phyloP scores from a whole-genome alignment of 2,113 vertebrate genomes.

The Pogona vitticeps region DNA sequence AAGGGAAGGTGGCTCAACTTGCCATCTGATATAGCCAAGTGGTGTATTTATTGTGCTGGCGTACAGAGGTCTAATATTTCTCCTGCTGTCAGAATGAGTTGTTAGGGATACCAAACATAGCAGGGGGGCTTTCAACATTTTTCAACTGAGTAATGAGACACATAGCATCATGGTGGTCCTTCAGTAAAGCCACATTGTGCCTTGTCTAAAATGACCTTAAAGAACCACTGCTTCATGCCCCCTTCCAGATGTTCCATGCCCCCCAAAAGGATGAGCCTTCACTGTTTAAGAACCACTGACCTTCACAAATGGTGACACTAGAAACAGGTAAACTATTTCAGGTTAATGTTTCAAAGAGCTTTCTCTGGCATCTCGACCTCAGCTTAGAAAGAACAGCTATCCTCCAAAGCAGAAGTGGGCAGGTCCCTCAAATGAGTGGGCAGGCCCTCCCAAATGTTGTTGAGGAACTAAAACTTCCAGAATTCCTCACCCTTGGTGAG shows the following conservation, averaged over 20 bases:
- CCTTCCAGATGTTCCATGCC: too few relatives aligned
- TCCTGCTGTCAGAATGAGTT: neutral
- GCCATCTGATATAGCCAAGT: neutral
- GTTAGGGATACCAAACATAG: neutral
- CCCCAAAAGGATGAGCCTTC: neutral
- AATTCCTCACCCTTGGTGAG: too few relatives aligned
- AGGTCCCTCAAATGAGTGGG: too few relatives aligned
- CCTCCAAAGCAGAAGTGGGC: too few relatives aligned
- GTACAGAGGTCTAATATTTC: too few relatives aligned
- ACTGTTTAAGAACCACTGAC: neutral
- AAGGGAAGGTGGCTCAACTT: neutral
- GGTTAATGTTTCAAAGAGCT: neutral
- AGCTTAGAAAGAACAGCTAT: neutral
- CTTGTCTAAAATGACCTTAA: neutral
- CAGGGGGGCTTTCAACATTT: neutral
- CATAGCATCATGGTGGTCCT: neutral
- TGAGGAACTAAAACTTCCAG: too few relatives aligned
- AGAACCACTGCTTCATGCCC: neutral
- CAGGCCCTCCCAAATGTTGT: too few relatives aligned
- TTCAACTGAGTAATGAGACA: neutral
- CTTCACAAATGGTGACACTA: neutral
- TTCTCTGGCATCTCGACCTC: neutral
- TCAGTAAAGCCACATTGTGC: neutral
- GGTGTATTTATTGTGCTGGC: too few relatives aligned
- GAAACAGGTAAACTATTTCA: neutral